Base-by-base conservation (phyloP, 2,888 invertebrate species). In the Oasisia sp. region DNA sequence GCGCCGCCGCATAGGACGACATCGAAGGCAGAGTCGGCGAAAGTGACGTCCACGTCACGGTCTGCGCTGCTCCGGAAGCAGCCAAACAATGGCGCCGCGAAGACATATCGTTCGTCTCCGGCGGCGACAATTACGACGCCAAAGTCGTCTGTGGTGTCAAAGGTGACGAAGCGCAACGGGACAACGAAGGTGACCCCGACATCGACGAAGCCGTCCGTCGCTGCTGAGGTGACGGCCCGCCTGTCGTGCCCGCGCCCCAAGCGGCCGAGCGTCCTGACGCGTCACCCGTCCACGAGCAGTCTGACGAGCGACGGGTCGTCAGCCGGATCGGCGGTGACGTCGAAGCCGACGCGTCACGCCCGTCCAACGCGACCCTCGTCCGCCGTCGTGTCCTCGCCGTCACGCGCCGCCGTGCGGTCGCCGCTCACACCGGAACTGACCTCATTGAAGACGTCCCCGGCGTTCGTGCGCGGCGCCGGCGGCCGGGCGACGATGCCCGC, bases 401-500 rank as follows among this genome's bases (percentile, higher is more conserved):
- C 89, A 1, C 44, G 56, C 9, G 0, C 50, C 38, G 4, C 38
- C 38, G 38, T 38, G 38, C 38, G 38, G 38, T 38, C 38, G 38
- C 38, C 38, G 38, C 2, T 38, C 38, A 38, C 38, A 38, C 38
- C 38, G 38, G 38, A 38, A 2, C 1, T 38, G 4, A 91, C 44
- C 14, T n/a, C 92, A 27, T 12, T 32, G 44, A n/a, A 27, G 19
- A 74, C 91, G 9, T 91, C 92, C 12, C 50, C 92, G 27, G n/a
- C 92, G 2, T 94, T 94, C 90, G 93, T 93, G n/a, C 93, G 94
- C 19, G 94, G 94, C 3, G 89, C 93, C 27, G 45, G 45, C 5
- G 90, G 89, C 2, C 90, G 94, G 32, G 91, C 93, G 44, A 94
- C 94, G 8, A 93, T 94, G 93, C 94, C 94, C 11, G 94, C 94